These are phyloP conservation scores for Acrocyrtus sp. DNA, from an alignment of 2,888 invertebrate genomes.

Conservation along the genomic window DNA sequence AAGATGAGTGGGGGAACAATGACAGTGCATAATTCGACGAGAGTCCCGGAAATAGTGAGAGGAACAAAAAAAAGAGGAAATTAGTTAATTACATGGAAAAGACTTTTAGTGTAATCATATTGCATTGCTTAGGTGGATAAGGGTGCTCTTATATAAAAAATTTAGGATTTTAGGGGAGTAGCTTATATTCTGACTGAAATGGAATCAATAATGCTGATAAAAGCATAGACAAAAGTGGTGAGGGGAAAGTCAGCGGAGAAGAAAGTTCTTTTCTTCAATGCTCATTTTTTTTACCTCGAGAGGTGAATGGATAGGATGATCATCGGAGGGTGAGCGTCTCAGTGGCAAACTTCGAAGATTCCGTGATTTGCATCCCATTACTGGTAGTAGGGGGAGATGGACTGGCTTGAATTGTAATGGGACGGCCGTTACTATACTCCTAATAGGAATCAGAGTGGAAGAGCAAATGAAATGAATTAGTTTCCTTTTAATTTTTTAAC, in stretches of 20 bases:
- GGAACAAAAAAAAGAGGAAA: constrained; percentile 24
- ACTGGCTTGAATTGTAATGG: constrained; percentile 23
- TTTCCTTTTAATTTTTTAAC: constrained; percentile 19
- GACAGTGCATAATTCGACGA: neutral
- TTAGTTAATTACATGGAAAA: constrained; percentile 39
- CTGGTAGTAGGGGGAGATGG: constrained; percentile 18
- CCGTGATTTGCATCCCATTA: constrained; percentile 53
- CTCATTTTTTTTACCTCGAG: constrained; percentile 44
- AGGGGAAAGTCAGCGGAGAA: constrained; percentile 14
- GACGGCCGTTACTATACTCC: constrained; percentile 45
- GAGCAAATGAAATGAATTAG: constrained; percentile 17
- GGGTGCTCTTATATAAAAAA: neutral
- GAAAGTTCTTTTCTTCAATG: constrained; percentile 12
- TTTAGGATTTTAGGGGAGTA: neutral
- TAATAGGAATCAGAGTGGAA: no score
- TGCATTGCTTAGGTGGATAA: constrained; percentile 7
- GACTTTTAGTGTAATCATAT: constrained; percentile 35
- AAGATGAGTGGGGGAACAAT: neutral
- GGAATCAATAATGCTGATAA: constrained; percentile 14
- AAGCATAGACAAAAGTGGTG: neutral
- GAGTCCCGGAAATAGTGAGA: neutral
- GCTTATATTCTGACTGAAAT: neutral
- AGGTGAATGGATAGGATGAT: constrained; percentile 29
- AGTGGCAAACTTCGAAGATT: constrained; percentile 44
- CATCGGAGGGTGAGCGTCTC: constrained; percentile 46